phyloP scores from a whole-genome alignment of 2,797 vertebrate genomes.

The Lycodopsis pacificus region DNA sequence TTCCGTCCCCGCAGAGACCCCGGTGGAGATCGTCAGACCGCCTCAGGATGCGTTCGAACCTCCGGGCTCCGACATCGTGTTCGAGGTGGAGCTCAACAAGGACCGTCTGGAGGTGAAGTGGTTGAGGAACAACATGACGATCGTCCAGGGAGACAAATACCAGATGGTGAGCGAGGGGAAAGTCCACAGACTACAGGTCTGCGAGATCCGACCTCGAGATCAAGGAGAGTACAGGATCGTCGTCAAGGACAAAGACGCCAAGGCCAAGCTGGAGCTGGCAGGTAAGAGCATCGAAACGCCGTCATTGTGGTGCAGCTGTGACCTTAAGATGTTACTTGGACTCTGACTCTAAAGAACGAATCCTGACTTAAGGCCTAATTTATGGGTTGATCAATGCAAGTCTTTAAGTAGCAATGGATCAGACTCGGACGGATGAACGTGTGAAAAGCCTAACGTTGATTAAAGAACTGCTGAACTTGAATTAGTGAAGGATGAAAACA shows the following conservation, averaged over 20 bases:
- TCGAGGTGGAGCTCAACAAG: conserved; percentile 96
- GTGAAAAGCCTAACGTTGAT: neutral
- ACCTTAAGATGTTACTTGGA: neutral
- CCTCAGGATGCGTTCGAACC: conserved; percentile 92
- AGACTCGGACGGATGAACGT: neutral
- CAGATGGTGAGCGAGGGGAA: conserved; percentile 99
- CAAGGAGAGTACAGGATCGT: conserved; percentile 97
- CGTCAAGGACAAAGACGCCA: conserved; percentile 97
- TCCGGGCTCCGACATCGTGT: conserved; percentile 92
- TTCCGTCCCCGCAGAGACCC: conserved; percentile 86
- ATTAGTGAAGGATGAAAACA: neutral
- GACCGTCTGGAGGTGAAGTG: conserved; percentile 96
- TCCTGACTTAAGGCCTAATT: neutral
- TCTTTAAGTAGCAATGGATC: neutral
- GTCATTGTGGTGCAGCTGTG: neutral
- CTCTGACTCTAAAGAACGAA: neutral
- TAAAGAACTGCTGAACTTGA: neutral
- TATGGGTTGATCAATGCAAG: neutral
- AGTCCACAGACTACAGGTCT: conserved; percentile 94
- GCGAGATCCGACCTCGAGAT: conserved; percentile 94
- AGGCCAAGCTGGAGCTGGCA: conserved; percentile 96
- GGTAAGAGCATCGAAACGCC: conserved; percentile 77
- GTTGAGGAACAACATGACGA: conserved; percentile 97
- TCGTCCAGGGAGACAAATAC: conserved; percentile 97
- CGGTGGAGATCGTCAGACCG: conserved; percentile 95